Conservation (phyloP, 2,113 vertebrate genomes). For the Myanophis thanlyinensis region DNA sequence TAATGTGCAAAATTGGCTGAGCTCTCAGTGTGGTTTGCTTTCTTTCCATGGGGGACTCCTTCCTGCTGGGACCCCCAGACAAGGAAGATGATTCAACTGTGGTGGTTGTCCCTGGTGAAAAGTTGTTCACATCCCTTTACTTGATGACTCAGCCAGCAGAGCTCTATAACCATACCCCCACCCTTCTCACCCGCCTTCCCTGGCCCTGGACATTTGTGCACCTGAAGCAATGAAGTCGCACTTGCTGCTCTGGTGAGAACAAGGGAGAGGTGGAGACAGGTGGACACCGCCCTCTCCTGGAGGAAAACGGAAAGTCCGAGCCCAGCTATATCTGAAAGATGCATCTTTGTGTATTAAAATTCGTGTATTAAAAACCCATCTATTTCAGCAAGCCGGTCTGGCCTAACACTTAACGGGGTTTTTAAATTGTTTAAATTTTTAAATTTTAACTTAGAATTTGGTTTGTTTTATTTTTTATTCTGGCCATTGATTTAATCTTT, state of each 20-base stretch:
- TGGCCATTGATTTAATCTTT: no score
- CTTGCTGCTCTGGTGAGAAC: background rate
- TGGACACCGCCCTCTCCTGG: background rate
- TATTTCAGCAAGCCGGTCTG: no score
- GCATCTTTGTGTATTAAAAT: no score
- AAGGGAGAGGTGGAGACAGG: background rate
- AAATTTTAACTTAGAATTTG: no score
- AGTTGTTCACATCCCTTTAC: background rate
- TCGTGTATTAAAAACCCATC: no score
- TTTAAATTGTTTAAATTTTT: no score
- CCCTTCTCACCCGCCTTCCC: background rate
- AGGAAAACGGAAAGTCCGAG: background rate
- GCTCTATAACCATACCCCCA: background rate
- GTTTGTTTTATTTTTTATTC: no score
- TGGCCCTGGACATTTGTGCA: background rate
- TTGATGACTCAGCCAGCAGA: slow-evolving; percentile 37
- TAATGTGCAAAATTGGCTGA: slow-evolving; percentile 60
- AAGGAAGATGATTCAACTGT: slow-evolving; percentile 44
- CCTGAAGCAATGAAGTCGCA: background rate
- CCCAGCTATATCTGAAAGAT: background rate
- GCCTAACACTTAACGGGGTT: no score
- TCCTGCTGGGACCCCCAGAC: slow-evolving; percentile 24
- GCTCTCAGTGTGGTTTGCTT: slow-evolving; percentile 57
- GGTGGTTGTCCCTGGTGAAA: slow-evolving; percentile 17
- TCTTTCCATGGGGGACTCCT: slow-evolving; percentile 54